These are phyloP conservation scores for Pammene fasciana DNA, from an alignment of 2,888 invertebrate species.

Conservation along the genomic window DNA sequence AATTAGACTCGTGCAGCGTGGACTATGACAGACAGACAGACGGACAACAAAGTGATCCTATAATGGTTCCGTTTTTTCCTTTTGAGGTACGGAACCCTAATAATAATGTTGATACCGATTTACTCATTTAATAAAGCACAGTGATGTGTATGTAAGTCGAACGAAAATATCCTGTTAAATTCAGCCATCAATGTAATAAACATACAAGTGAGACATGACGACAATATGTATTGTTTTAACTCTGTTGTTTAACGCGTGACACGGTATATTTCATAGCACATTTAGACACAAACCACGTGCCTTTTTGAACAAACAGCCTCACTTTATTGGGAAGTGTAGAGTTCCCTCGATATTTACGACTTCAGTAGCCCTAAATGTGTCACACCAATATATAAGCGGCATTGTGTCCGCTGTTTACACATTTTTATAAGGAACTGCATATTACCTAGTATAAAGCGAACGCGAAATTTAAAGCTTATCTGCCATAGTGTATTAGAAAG, in stretches of 20 bases:
- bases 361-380: conserved; percentile 7
- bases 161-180: background rate
- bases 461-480: no score
- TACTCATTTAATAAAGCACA: background rate
- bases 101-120: no score
- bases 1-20: no score
- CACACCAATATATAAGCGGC: background rate
- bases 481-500: no score
- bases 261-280: background rate
- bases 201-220: background rate
- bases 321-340: conserved; percentile 10
- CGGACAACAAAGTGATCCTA: no score
- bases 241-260: background rate
- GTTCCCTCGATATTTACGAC: conserved; percentile 1
- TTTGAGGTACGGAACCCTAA: no score
- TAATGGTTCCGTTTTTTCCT: no score
- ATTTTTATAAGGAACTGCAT: background rate
- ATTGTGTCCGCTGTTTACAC: background rate
- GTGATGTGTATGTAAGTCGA: background rate
- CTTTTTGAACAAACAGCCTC: conserved; percentile 1
- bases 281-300: conserved; percentile 12
- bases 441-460: no score
- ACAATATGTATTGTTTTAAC: background rate
- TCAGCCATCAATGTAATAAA: background rate
- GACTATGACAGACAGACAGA: no score